Evolutionary conservation across 2,113 vertebrate species (phyloP).

Genomic region (Megaleporinus macrocephalus): DNA sequence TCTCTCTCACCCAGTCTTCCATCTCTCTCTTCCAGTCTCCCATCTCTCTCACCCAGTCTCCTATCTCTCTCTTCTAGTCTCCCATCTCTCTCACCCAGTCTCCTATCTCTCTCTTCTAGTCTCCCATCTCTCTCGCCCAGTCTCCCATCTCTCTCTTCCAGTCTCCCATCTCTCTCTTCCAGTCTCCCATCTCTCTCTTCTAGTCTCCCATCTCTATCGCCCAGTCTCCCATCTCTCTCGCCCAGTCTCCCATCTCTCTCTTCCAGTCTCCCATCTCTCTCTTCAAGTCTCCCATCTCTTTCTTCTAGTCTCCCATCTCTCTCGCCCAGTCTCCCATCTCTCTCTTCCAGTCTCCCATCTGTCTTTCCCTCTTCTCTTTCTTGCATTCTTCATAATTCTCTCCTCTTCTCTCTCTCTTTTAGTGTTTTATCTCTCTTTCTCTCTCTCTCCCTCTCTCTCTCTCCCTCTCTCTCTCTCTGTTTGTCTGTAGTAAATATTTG

Average conservation of each 20-base stretch:
- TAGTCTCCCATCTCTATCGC: too few relatives aligned
- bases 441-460: neutral
- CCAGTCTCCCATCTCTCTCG: too few relatives aligned
- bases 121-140: too few relatives aligned
- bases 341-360: neutral
- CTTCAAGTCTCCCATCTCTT: neutral
- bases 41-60: too few relatives aligned
- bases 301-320: too few relatives aligned
- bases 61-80: too few relatives aligned
- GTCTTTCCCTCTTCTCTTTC: neutral
- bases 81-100: too few relatives aligned
- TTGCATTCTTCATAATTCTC: neutral
- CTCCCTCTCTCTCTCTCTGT: neutral
- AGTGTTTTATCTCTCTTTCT: neutral
- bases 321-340: neutral
- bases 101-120: too few relatives aligned
- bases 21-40: too few relatives aligned
- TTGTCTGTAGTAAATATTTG: conserved; percentile 42
- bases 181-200: too few relatives aligned
- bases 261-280: neutral
- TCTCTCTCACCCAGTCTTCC: neutral
- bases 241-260: neutral
- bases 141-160: too few relatives aligned
- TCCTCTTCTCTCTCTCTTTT: neutral
- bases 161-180: too few relatives aligned